Evolutionary conservation across 92 coral and sea anemone species (phyloP).

Genomic region (Diadumene lineata): DNA sequence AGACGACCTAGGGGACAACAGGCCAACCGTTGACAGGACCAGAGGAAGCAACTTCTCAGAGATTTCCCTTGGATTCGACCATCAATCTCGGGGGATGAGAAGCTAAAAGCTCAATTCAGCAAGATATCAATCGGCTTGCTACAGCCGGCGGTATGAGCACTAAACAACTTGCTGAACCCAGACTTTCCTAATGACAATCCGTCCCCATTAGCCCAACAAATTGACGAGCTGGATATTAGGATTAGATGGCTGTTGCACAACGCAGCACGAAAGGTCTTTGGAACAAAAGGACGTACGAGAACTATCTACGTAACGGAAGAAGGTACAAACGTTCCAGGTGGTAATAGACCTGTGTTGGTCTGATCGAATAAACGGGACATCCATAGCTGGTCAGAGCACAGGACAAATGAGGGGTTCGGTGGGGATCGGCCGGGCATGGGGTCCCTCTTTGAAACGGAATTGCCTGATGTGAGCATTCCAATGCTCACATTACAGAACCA

Average conservation of each 20-base stretch:
- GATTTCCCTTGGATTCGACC: too few relatives aligned
- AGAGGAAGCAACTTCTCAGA: too few relatives aligned
- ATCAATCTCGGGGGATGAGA: too few relatives aligned
- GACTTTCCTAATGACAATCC: not conserved
- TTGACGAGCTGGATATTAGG: not conserved
- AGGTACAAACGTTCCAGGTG: not conserved
- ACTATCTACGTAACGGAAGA: not conserved
- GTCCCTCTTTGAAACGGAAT: not conserved
- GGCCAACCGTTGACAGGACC: too few relatives aligned
- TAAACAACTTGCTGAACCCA: not conserved
- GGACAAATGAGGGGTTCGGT: not conserved
- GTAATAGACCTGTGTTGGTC: not conserved
- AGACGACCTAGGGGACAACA: too few relatives aligned
- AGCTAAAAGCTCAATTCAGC: too few relatives aligned
- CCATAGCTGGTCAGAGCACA: not conserved
- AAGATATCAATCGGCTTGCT: not conserved
- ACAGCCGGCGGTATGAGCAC: not conserved
- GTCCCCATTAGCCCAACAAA: not conserved
- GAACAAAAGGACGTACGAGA: not conserved
- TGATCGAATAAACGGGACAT: not conserved
- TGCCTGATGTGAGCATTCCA: not conserved
- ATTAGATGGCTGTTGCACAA: not conserved
- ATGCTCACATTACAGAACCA: not conserved
- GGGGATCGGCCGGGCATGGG: not conserved
- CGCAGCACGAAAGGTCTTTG: not conserved